Conservation (phyloP, 1,140 invertebrate genomes). For the Rhagoletis pomonella region DNA sequence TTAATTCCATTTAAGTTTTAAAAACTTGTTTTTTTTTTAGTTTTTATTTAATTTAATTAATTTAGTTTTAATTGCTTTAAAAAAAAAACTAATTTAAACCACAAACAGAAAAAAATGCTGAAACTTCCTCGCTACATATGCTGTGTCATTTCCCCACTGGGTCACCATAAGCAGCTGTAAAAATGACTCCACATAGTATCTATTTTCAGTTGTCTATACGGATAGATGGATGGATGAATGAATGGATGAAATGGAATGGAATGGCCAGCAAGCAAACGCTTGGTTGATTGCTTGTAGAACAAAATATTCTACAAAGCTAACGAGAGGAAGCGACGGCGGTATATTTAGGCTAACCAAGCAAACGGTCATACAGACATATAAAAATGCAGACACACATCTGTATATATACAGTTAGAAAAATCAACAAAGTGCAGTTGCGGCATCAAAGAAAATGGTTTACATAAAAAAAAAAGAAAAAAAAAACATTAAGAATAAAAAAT, state of each 20-base stretch:
- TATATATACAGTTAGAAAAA: constrained; percentile 11
- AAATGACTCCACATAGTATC: neutral
- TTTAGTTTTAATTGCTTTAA: too few relatives aligned
- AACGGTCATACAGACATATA: neutral
- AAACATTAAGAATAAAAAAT: neutral
- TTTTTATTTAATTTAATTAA: too few relatives aligned
- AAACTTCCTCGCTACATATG: too few relatives aligned
- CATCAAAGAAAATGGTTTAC: constrained; percentile 38
- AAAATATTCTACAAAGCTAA: constrained; percentile 41
- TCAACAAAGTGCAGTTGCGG: constrained; percentile 38
- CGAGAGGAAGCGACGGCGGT: neutral
- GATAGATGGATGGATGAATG: neutral
- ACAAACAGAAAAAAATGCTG: too few relatives aligned
- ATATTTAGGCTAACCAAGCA: neutral
- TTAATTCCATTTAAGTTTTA: too few relatives aligned
- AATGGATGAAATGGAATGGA: constrained; percentile 47
- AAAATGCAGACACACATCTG: neutral
- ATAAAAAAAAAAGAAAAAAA: neutral
- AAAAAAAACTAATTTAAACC: too few relatives aligned
- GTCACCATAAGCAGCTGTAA: neutral
- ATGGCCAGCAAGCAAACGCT: constrained; percentile 31
- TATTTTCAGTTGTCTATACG: constrained; percentile 3
- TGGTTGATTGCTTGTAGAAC: constrained; percentile 41
- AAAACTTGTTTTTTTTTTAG: too few relatives aligned
- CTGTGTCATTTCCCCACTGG: neutral